phyloP scores from a whole-genome alignment of 2,113 vertebrate genomes.

The Hyperoodon ampullatus region DNA sequence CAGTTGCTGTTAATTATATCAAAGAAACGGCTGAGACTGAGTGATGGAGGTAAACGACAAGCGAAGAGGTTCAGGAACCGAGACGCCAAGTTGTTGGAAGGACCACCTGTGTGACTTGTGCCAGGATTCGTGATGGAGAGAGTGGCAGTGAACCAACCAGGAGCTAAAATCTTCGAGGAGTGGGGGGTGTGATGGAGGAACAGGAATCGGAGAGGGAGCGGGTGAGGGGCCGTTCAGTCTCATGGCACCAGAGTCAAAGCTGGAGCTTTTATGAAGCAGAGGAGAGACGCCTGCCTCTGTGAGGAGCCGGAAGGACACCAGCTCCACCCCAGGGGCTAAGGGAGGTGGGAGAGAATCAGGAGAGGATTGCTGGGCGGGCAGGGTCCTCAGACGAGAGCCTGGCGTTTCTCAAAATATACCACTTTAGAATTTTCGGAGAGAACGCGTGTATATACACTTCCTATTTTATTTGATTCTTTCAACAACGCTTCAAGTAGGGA shows the following conservation, averaged over 20 bases:
- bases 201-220: not conserved
- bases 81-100: not conserved
- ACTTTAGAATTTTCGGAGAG: not conserved
- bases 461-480: not conserved
- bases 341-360: not conserved
- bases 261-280: not conserved
- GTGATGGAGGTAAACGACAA: too few species aligned
- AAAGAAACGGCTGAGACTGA: not conserved
- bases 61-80: not conserved
- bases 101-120: not conserved
- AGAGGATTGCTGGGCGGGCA: not conserved
- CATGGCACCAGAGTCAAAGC: rapidly evolving
- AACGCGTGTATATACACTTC: rapidly evolving
- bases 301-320: not conserved
- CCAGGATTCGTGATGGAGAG: not conserved
- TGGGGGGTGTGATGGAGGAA: too few species aligned
- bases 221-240: not conserved
- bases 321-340: not conserved
- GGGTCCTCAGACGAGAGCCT: not conserved
- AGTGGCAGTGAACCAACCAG: not conserved
- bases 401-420: not conserved
- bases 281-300: not conserved
- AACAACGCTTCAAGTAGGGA: not conserved
- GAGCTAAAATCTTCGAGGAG: not conserved
- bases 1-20: not conserved